These are phyloP conservation scores for Halcyon senegalensis DNA, from an alignment of 2,113 vertebrate species.

Conservation along the genomic window DNA sequence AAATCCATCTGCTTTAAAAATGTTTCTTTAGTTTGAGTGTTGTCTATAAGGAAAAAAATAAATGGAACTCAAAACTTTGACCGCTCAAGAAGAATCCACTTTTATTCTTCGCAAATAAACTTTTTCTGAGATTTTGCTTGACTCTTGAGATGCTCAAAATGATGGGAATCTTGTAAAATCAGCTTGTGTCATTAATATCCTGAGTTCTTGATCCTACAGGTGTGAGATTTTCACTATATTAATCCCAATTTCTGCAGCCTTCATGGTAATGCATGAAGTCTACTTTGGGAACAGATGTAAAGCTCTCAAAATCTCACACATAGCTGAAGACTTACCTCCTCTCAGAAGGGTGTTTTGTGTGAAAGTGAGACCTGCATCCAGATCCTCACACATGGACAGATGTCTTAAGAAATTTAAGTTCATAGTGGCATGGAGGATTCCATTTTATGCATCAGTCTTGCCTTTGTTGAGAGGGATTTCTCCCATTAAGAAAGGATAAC, in stretches of 20 bases:
- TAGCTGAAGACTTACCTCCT: neutral
- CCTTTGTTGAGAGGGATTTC: neutral
- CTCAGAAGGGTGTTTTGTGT: neutral
- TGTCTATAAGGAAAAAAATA: neutral
- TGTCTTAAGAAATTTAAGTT: neutral
- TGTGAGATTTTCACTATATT: neutral
- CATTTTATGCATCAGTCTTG: neutral
- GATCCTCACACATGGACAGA: neutral
- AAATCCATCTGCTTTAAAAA: neutral
- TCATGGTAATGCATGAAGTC: neutral
- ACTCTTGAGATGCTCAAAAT: neutral
- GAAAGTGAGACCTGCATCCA: neutral
- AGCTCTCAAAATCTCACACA: neutral
- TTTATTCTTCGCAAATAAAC: neutral
- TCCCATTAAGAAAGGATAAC: neutral
- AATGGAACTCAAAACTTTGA: neutral
- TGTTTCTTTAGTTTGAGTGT: neutral
- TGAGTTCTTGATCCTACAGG: neutral
- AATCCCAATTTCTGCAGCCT: neutral
- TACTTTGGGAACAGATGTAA: neutral
- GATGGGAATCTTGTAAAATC: neutral
- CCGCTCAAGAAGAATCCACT: neutral
- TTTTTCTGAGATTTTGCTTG: neutral
- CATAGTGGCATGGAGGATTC: neutral
- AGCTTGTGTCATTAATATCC: neutral